Conservation (phyloP, 1,140 invertebrate species). For the Drosophila jambulina region DNA sequence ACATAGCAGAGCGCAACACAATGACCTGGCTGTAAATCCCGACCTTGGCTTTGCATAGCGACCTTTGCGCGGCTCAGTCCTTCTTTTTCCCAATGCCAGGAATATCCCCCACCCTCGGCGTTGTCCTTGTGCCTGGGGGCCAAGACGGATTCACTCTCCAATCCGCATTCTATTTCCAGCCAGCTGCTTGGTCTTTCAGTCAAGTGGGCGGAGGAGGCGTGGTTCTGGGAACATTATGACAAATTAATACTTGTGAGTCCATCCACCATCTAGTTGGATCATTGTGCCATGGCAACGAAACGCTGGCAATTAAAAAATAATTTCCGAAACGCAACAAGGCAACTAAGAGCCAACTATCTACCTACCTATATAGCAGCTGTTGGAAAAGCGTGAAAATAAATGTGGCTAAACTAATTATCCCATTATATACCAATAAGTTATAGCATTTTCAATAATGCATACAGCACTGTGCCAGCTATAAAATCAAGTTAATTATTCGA, state of each 20-base stretch:
- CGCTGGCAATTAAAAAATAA: background rate
- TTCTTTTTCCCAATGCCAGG: conserved; percentile 15
- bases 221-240: conserved; percentile 7
- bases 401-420: background rate
- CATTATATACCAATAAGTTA: background rate
- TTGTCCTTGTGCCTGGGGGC: conserved; percentile 34
- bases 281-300: conserved; percentile 3
- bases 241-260: conserved; percentile 26
- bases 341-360: conserved; percentile 1
- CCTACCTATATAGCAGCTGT: background rate
- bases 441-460: background rate
- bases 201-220: background rate
- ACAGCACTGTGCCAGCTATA: background rate
- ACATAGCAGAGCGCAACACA: conserved; percentile 26
- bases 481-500: background rate
- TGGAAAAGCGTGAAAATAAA: background rate
- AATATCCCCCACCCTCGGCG: conserved; percentile 11
- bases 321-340: background rate
- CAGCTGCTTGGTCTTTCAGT: conserved; percentile 12
- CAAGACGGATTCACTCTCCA: conserved; percentile 19
- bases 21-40: conserved; percentile 47
- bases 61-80: conserved; percentile 48
- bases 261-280: background rate
- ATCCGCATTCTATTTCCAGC: conserved; percentile 15
- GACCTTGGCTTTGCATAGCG: conserved; percentile 63